Evolutionary conservation across 2,888 invertebrate species (phyloP).

Genomic region (Clepsis dumicolana): DNA sequence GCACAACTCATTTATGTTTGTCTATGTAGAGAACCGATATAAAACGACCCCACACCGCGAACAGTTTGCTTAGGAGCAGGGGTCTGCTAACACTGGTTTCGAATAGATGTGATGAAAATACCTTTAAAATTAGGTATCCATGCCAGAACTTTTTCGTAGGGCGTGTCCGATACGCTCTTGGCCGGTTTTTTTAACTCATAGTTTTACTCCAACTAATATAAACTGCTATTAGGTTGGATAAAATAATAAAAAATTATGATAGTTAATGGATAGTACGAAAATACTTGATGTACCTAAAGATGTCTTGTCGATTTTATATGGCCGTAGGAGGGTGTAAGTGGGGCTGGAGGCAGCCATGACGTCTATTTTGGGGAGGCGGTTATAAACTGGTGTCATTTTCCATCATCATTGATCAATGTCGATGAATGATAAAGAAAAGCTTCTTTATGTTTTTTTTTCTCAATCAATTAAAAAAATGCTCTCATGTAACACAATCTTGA

Average conservation of each 20-base stretch:
- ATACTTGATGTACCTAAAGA: conserved; percentile 1
- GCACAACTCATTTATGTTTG: no score
- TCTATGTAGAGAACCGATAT: no score
- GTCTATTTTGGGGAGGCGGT: conserved; percentile 20
- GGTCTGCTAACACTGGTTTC: no score
- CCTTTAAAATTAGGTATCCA: no score
- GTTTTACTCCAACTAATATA: background rate
- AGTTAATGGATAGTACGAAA: background rate
- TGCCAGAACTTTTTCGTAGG: no score
- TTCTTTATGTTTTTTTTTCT: background rate
- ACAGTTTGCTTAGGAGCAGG: no score
- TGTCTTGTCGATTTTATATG: conserved; percentile 16
- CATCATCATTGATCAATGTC: conserved; percentile 26
- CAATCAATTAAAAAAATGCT: background rate
- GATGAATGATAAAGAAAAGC: conserved; percentile 32
- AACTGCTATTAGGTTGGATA: background rate
- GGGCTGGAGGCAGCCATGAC: conserved; percentile 13
- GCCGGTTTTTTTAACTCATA: background rate
- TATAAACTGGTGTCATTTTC: conserved; percentile 27
- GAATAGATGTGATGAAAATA: no score
- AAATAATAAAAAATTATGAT: background rate
- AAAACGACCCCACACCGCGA: no score
- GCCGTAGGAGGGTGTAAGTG: background rate
- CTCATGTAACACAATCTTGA: background rate
- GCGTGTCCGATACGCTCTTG: no score